A percentile compares a stretch with the other conserved stretches of the same genome.
phyloP scores from a whole-genome alignment of 2,888 invertebrate species.

The Magallana nippona region DNA sequence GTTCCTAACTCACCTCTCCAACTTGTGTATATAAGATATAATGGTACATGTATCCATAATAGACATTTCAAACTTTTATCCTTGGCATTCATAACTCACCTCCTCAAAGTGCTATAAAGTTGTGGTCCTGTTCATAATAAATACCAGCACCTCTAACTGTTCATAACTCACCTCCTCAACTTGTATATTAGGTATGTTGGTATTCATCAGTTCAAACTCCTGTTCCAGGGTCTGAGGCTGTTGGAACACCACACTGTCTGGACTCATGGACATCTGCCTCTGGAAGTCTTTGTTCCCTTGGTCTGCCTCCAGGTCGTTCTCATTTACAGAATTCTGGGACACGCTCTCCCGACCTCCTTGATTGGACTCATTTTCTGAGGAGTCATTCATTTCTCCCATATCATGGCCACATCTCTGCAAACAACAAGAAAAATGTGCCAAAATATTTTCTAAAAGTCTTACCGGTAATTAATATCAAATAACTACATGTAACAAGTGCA shows the following conservation, averaged over 20 bases:
- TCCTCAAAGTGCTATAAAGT: no score
- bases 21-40: no score
- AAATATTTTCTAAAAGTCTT: no score
- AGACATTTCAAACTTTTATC: no score
- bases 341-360: conserved; percentile 44
- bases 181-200: conserved; percentile 87
- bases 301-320: conserved; percentile 38
- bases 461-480: no score
- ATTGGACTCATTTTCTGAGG: conserved; percentile 57
- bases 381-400: conserved; percentile 53
- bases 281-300: conserved; percentile 35
- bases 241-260: conserved; percentile 54
- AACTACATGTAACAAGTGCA: no score
- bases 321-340: conserved; percentile 25
- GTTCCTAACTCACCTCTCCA: no score
- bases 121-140: no score
- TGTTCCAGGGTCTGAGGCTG: conserved; percentile 85
- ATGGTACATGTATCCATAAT: no score
- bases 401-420: conserved; percentile 70
- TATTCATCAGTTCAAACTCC: conserved; percentile 88
- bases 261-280: conserved; percentile 47
- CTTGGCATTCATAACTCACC: no score
- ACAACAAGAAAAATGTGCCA: no score
- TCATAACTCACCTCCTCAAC: conserved; percentile 79
- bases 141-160: no score